Evolutionary conservation across 1,140 invertebrate genomes (phyloP), one percentile per base, ranked within the genome.

Genomic region (Nebria ingens): DNA sequence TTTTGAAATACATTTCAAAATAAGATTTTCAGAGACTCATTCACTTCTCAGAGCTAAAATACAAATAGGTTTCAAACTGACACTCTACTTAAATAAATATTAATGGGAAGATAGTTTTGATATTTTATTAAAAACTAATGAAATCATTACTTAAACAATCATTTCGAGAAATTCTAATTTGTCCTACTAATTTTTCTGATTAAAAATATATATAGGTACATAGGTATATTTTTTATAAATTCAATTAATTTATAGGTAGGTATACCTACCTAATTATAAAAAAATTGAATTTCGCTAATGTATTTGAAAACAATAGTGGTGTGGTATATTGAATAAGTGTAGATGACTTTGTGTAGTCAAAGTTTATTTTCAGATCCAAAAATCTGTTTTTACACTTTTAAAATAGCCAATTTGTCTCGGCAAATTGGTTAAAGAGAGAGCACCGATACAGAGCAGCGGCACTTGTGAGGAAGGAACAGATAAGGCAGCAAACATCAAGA

Each of bases 361-460:
- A 45, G 17, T 17, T 45, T 45, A 45, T 45, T 45, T 45, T 45
- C 40, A 11, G 17, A 45, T 17, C 40, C 15, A 11, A 45, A 45
- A 45, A 45, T 11, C 40, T 45, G 40, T 45, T 45, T 45, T 45
- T 45, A 45, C 40, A 45, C 9, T 45, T n/a, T 45, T 45, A 45
- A 45, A 56, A 56, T 52, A 56, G 51, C 55, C 51, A 56, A 56
- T 56, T 56, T 56, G 55, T 56, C 34, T 52, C 55, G 20, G 55
- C 23, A 56, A 56, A 56, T 56, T 56, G 55, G 55, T 56, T 56
- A 29, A 40, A 50, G 50, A 42, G 55, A 56, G 49, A 50, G 20
- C 25, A 42, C n/a, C 50, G 23, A 42, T 21, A 50, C 54, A 12
- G 21, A 22, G 21, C 21, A 22, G 21, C 21, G 25, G 29, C 21